Evolutionary conservation across 2,113 vertebrate genomes (phyloP), one percentile per base, ranked within the genome.

Genomic region (Otus sunia): DNA sequence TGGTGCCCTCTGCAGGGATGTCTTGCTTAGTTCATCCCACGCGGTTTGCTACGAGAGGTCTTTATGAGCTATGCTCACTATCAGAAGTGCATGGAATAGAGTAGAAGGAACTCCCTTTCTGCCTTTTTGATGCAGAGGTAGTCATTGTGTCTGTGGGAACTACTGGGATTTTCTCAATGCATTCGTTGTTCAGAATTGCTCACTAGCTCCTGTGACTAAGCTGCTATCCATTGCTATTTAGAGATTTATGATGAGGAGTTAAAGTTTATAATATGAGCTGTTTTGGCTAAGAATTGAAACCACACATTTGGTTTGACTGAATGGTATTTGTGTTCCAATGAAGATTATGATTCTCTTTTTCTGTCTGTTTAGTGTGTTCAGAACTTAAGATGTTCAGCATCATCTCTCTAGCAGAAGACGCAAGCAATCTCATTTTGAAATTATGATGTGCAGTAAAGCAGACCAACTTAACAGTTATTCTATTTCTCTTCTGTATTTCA

Each of bases 1-100:
- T 39, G 45, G 77, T 97, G 94, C 95, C 97, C 93, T 95, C 96
- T 96, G 39, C 74, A 88, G 92, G 85, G 47, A 19, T 71, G 15
- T n/a, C 34, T 64, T 36, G 12, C 29, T 6, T 30, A 12, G 41
- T 60, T 60, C 41, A 27, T 9, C 17, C 52, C 69, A 25, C 19
- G 0, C 12, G 29, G 39, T 2, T 73, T 6, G 9, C 34, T n/a
- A 4, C 6, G 37, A 74, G 11, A 6, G 13, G 34, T 20, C 30
- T 39, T 60, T 6, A 2, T 1, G 2, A 81, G 29, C 27, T 20
- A 4, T 23, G 18, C 15, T 60, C 17, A 8, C 21, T 19, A 3
- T 23, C 12, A n/a, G n/a, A 16, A 60, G n/a, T 60, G 59, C 59
- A 26, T 32, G 71, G 39, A 34, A 39, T 12, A 41, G 49, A 64